These are phyloP conservation scores for Crenichthys baileyi DNA, from an alignment of 2,797 vertebrate genomes.

Conservation along the genomic window DNA sequence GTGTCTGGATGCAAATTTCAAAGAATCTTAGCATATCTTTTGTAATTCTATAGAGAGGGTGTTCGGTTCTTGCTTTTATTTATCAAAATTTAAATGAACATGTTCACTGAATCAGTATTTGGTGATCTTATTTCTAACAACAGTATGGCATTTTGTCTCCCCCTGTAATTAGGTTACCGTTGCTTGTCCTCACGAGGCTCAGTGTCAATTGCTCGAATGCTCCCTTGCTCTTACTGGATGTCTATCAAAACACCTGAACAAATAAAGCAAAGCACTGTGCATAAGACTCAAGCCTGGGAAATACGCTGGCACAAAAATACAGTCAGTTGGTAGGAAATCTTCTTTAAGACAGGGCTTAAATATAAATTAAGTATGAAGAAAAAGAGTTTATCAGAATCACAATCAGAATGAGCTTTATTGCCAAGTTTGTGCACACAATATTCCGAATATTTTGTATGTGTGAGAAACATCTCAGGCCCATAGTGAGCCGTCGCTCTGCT, in stretches of 20 bases:
- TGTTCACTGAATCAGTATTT: constrained; percentile 41
- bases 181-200: constrained; percentile 44
- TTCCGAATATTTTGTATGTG: no score
- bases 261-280: constrained; percentile 54
- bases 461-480: no score
- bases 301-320: constrained; percentile 34
- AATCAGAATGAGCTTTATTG: no score
- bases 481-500: no score
- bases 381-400: constrained; percentile 6
- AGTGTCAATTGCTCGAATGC: constrained; percentile 55
- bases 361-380: constrained; percentile 21
- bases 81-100: constrained; percentile 33
- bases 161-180: constrained; percentile 62
- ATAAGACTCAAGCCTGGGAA: constrained; percentile 40
- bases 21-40: constrained; percentile 10
- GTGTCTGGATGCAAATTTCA: background rate
- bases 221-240: constrained; percentile 47
- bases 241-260: constrained; percentile 63
- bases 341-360: constrained; percentile 45
- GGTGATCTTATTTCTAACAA: constrained; percentile 38
- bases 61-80: constrained; percentile 23
- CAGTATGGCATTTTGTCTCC: constrained; percentile 43
- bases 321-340: constrained; percentile 47
- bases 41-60: constrained; percentile 8
- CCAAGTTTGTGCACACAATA: no score